Base-by-base conservation (phyloP, 2,888 invertebrate species). In the Ophioninae sp. region DNA sequence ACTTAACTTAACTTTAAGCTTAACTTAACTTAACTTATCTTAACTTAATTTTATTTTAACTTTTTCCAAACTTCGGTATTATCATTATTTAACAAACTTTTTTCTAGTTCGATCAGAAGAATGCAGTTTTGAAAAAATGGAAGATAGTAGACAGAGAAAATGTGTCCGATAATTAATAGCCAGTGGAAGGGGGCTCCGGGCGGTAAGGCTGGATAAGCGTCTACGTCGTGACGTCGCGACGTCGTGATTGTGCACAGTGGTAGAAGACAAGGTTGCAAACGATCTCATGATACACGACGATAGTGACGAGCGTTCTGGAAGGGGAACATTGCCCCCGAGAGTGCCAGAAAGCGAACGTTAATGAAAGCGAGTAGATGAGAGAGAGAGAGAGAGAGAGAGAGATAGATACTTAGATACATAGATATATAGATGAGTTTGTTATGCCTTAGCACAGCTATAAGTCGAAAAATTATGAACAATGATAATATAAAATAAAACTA, bases 171-270 rank as follows among this genome's bases (percentile, higher is more conserved):
- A 59, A 9, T 59, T 23, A 30, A 23, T 30, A 0, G 23, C 13
- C 13, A 22, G 2, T 2, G 59, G 22, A 8, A 59, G 20, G n/a
- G 20, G n/a, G 58, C 6, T 9, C 37, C 64, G 64, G 30, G 64
- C 9, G 59, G 51, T 64, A n/a, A 67, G 41, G 23, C 58, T n/a
- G 30, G 9, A 51, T 17, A 17, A 17, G 56, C 37, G 22, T 9
- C n/a, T 64, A 22, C 56, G 37, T 37, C 5, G 59, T 30, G 30
- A 30, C 30, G 30, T 30, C 30, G 17, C 51, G 30, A 76, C 64
- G 74, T 74, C 39, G 56, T 75, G 76, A 81, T 75, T 71, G 78
- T 74, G 73, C 79, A 67, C 72, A 76, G 67, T 56, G 56, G 79
- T 58, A 37, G 67, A 76, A 72, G 79, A 37, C 75, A 79, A 79